Base-by-base conservation (phyloP, 2,888 invertebrate genomes). In the Priocnemis perturbator region DNA sequence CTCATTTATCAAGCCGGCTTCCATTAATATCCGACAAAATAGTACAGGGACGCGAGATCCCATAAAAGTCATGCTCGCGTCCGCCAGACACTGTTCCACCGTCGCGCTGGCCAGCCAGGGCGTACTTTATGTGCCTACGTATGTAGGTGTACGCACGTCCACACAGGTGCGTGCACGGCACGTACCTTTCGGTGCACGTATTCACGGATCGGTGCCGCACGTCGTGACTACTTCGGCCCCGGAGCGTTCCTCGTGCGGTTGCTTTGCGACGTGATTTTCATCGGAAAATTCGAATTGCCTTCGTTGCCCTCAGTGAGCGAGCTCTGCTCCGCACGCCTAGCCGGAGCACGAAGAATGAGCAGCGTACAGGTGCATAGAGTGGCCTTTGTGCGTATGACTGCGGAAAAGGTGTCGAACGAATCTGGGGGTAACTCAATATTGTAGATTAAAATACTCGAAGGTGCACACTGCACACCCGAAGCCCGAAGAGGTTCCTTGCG, bases 11-110 rank as follows among this genome's bases (percentile, higher is more conserved):
- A 83, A 81, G 64, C 74, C 53, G 73, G 56, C 77, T 74, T 81
- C 83, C 83, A 83, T 84, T 83, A 83, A 83, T 83, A 84, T 81
- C 83, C 81, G 76, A 80, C 81, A 83, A 84, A 84, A 81, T 84
- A 82, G 78, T 78, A 69, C 72, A 73, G 77, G 67, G 69, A 76
- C 78, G 75, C 76, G 81, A 83, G 81, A 78, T 77, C 79, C 77
- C 72, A 78, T 83, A 78, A 76, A 81, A 81, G 75, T 82, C 81
- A 70, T 69, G 76, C 72, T 68, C 69, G 70, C 9, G 50, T 73
- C 67, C 66, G 60, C 48, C 69, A 44, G 45, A 67, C 50, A 20
- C 58, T 59, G 11, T 58, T 44, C 47, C 23, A 5, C n/a, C 50
- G 50, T 50, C n/a, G n/a, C n/a, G n/a, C n/a, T 17, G 50, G 19